A percentile compares a stretch with the other conserved stretches of the same genome.
phyloP scores from a whole-genome alignment of 2,113 vertebrate species.

The Pandion haliaetus region DNA sequence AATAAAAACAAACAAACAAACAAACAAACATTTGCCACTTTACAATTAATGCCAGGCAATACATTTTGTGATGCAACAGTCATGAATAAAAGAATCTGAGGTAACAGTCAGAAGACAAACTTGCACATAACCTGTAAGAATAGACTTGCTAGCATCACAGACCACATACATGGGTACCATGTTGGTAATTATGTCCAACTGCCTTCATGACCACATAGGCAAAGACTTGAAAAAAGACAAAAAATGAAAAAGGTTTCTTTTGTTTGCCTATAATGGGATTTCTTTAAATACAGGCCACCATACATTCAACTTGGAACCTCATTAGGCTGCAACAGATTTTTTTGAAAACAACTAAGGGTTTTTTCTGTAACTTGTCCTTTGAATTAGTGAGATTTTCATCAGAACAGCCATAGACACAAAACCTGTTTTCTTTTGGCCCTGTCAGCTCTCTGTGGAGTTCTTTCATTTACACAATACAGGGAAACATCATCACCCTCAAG shows the following conservation, averaged over 20 bases:
- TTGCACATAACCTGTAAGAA: neutral
- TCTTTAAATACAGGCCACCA: neutral
- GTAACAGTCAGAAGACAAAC: neutral
- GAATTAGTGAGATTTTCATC: slow-evolving; percentile 9
- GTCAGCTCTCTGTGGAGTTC: neutral
- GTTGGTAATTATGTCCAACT: neutral
- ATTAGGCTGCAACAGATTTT: neutral
- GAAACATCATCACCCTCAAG: neutral
- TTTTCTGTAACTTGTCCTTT: neutral
- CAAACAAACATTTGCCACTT: neutral
- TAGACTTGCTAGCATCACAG: neutral
- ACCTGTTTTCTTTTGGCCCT: neutral
- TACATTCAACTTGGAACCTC: neutral
- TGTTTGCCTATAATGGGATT: neutral
- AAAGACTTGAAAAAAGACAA: neutral
- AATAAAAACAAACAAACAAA: neutral
- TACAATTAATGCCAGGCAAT: neutral
- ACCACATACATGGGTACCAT: neutral
- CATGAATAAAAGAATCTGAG: neutral
- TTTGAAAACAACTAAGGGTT: neutral
- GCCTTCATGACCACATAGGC: neutral
- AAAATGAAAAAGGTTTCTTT: neutral
- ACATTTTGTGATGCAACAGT: neutral
- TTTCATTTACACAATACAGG: neutral
- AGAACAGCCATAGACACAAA: neutral